Conservation (phyloP, 1,140 invertebrate genomes). For the Leptonema lineaticorne region DNA sequence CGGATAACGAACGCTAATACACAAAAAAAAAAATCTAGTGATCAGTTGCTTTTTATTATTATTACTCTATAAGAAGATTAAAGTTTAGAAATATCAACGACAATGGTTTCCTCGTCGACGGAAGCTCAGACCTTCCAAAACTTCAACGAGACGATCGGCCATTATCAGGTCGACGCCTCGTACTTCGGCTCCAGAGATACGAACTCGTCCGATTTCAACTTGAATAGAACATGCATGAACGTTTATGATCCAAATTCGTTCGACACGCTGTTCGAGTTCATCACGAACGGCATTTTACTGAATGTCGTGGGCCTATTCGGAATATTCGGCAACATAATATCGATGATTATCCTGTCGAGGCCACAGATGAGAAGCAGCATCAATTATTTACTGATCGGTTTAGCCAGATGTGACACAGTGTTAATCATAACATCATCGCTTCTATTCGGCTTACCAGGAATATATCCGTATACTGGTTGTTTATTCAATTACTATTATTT, state of each 20-base stretch:
- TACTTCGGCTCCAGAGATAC: background rate
- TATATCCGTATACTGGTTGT: slow-evolving; percentile 76
- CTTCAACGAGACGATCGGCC: background rate
- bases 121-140: background rate
- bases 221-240: background rate
- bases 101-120: background rate
- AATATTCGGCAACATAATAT: slow-evolving; percentile 85
- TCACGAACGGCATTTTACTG: slow-evolving; percentile 80
- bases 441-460: slow-evolving; percentile 81
- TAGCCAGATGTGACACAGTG: slow-evolving; percentile 88
- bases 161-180: background rate
- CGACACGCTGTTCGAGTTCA: slow-evolving; percentile 70
- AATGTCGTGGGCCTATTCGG: slow-evolving; percentile 82
- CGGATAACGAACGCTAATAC: background rate
- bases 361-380: slow-evolving; percentile 94
- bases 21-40: background rate
- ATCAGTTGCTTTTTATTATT: too few relatives aligned
- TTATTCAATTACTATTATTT: slow-evolving; percentile 77
- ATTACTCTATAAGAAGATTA: too few relatives aligned
- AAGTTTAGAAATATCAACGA: too few relatives aligned
- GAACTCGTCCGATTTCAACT: background rate
- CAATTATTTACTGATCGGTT: slow-evolving; percentile 87
- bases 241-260: slow-evolving; percentile 49
- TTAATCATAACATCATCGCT: slow-evolving; percentile 84
- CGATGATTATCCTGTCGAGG: slow-evolving; percentile 85